A percentile compares a stretch with the other conserved stretches of the same genome.
Conservation (phyloP, 2,888 invertebrate genomes). For the Eugnorisma glareosa region DNA sequence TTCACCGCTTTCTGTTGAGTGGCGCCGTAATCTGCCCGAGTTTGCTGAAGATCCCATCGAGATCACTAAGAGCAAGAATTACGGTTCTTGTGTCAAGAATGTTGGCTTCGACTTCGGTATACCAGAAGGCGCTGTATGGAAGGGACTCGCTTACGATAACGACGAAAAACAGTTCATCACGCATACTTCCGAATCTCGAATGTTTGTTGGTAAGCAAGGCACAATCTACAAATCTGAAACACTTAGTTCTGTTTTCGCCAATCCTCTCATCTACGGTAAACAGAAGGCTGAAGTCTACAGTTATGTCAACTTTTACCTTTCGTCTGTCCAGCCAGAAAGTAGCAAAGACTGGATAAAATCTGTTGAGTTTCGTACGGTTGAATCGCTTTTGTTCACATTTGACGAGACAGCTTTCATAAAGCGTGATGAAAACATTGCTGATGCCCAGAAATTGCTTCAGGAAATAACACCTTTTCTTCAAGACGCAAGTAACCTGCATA, state of each 20-base stretch:
- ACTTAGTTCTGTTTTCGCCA: conserved; percentile 91
- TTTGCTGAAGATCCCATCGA: conserved; percentile 90
- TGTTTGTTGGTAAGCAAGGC: conserved; percentile 90
- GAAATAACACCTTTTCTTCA: conserved; percentile 91
- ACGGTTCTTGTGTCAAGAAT: conserved; percentile 91
- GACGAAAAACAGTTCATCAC: conserved; percentile 89
- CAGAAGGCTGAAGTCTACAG: conserved; percentile 92
- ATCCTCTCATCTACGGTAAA: conserved; percentile 90
- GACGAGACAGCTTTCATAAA: neutral
- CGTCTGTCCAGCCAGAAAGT: conserved; percentile 75
- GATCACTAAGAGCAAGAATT: conserved; percentile 92
- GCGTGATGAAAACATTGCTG: conserved; percentile 78
- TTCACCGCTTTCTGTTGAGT: conserved; percentile 89
- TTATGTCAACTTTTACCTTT: conserved; percentile 89
- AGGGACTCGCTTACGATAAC: conserved; percentile 83
- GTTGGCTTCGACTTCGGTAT: conserved; percentile 92
- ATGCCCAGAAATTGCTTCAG: conserved; percentile 84
- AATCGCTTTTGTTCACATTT: conserved; percentile 85
- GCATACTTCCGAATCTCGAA: conserved; percentile 90
- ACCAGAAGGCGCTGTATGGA: conserved; percentile 88
- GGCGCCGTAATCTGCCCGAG: conserved; percentile 88
- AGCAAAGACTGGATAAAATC: conserved; percentile 82
- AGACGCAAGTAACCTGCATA: conserved; percentile 89
- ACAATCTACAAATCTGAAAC: conserved; percentile 92
- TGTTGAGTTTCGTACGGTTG: conserved; percentile 82